Base-by-base conservation (phyloP, 2,888 invertebrate genomes). In the Polydrusus cervinus region DNA sequence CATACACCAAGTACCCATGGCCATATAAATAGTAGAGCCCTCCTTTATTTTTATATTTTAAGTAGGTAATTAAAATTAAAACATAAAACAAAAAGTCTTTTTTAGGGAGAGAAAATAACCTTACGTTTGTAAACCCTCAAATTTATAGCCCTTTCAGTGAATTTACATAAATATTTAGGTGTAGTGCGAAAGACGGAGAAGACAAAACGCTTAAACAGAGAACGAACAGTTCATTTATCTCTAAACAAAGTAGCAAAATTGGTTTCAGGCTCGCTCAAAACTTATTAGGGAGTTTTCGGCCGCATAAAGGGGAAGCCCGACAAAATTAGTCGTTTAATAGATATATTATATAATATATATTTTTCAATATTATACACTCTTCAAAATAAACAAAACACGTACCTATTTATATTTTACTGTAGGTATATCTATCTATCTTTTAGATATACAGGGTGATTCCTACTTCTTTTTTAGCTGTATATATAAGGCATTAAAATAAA, bases 241-340 rank as follows among this genome's bases (percentile, higher is more conserved):
- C 60, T 68, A 74, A 74, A 74, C 74, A 65, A 57, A 65, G 74
- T 70, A 74, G 69, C 70, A 74, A 70, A 74, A 74, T 74, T 70
- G 74, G 74, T 70, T 74, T 70, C 57, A 47, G 69, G 70, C 65
- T 57, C 53, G 74, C 71, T 68, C 68, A 13, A 62, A 68, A 60
- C 65, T 20, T 55, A 67, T 30, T 64, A 67, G 70, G 16, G 70
- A 69, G 64, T 69, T 43, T 74, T 64, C 40, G 67, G 34, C 34
- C 55, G 51, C 9, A 1, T 20, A 2, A 20, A 51, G 13, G 13
- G 8, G 7, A 43, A 34, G 43, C 13, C 9, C 14, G 16, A 47
- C 16, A 16, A 47, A 16, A 47, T 43, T 6, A 1, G 34, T 34
- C 43, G 25, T 5, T 25, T 25, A 43, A 0, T 43, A 13, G 43